These are phyloP conservation scores for Balanococcus diminutus DNA, from an alignment of 2,888 invertebrate genomes.

Conservation along the genomic window DNA sequence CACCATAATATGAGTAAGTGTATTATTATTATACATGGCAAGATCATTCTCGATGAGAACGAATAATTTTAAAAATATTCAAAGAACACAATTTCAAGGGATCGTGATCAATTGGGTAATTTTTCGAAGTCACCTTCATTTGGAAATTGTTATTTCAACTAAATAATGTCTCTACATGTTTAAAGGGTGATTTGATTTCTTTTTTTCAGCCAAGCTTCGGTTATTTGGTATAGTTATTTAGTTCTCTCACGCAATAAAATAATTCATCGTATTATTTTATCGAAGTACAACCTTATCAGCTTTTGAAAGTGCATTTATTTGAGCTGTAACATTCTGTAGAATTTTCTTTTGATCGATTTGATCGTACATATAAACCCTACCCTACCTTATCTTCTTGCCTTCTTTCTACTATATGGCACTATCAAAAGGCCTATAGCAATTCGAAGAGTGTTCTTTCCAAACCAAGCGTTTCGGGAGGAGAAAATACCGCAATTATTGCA, in stretches of 20 bases:
- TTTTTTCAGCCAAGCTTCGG: neutral
- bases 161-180: neutral
- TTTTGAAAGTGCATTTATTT: neutral
- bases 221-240: neutral
- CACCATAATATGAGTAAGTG: neutral
- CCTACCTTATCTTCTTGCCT: neutral
- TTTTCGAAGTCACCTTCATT: neutral
- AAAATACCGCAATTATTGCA: too few species aligned
- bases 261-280: neutral
- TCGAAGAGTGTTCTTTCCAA: too few species aligned
- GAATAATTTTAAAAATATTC: neutral
- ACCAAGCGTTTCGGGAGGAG: too few species aligned
- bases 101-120: neutral
- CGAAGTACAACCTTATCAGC: neutral
- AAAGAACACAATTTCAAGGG: slow-evolving; percentile 8
- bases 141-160: neutral
- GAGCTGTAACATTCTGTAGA: neutral
- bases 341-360: neutral
- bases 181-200: neutral
- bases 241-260: neutral
- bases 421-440: too few species aligned
- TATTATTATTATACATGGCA: neutral
- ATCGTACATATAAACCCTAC: neutral
- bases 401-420: too few species aligned
- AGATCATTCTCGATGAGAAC: neutral